These are phyloP conservation scores for Zaprionus vittiger DNA, from an alignment of 1,140 invertebrate genomes.

Conservation along the genomic window DNA sequence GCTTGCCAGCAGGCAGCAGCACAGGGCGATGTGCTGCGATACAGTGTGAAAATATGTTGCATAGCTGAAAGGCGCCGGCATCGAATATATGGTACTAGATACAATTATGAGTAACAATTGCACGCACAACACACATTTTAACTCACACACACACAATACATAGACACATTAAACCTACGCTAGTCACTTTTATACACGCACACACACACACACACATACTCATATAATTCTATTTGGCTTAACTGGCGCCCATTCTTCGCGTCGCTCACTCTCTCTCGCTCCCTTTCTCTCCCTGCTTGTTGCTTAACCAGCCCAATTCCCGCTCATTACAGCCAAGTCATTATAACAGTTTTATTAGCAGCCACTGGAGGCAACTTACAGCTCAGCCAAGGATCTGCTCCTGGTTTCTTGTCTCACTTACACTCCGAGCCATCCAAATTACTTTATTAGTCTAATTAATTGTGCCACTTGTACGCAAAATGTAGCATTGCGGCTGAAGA, in stretches of 20 bases:
- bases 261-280: background rate
- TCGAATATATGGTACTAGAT: slow-evolving; percentile 3
- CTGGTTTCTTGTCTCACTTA: slow-evolving; percentile 50
- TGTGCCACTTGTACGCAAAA: slow-evolving; percentile 72
- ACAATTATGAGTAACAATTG: slow-evolving; percentile 36
- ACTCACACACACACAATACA: slow-evolving; percentile 12
- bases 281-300: background rate
- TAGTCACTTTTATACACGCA: slow-evolving; percentile 63
- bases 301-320: slow-evolving; percentile 23
- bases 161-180: background rate
- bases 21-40: background rate
- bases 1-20: background rate
- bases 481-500: slow-evolving; percentile 42
- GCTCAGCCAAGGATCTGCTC: background rate
- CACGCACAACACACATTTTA: slow-evolving; percentile 1
- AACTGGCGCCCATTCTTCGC: slow-evolving; percentile 53
- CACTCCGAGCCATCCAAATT: slow-evolving; percentile 62
- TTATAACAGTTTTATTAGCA: slow-evolving; percentile 80
- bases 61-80: slow-evolving; percentile 54
- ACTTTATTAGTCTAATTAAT: slow-evolving; percentile 82
- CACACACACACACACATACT: slow-evolving; percentile 18
- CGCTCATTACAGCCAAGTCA: slow-evolving; percentile 53
- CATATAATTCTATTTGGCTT: slow-evolving; percentile 62
- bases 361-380: slow-evolving; percentile 27
- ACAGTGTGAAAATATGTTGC: slow-evolving; percentile 64